Evolutionary conservation across 2,888 invertebrate genomes (phyloP).

Genomic region (Phalangium opilio): DNA sequence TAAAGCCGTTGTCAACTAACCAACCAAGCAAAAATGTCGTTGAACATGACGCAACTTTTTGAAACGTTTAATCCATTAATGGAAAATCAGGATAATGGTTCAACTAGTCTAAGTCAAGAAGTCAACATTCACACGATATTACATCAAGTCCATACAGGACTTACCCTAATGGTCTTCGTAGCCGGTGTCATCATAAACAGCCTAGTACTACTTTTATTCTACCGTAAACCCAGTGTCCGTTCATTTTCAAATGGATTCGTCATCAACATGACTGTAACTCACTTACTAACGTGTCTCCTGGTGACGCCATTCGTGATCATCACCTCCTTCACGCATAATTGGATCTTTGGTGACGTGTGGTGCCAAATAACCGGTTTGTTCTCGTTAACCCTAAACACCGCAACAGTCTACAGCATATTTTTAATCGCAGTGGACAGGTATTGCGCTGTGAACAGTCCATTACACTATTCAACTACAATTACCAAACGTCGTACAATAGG

Average conservation of each 20-base stretch:
- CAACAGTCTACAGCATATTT: constrained; percentile 45
- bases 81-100: too few relatives aligned
- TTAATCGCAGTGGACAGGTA: constrained; percentile 49
- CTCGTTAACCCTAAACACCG: constrained; percentile 40
- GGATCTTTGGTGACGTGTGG: constrained; percentile 26
- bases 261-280: constrained; percentile 40
- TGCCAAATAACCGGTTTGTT: constrained; percentile 46
- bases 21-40: too few relatives aligned
- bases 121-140: constrained; percentile 1
- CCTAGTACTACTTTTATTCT: constrained; percentile 55
- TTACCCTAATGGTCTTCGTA: constrained; percentile 35
- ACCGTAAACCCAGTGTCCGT: constrained; percentile 51
- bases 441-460: constrained; percentile 47
- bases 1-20: too few relatives aligned
- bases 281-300: constrained; percentile 34
- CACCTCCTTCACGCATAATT: constrained; percentile 27
- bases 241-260: constrained; percentile 56
- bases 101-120: too few relatives aligned
- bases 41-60: too few relatives aligned
- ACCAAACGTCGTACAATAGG: constrained; percentile 33
- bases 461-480: constrained; percentile 43
- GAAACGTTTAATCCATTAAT: too few relatives aligned
- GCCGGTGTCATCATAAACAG: constrained; percentile 55
- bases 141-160: constrained; percentile 7
- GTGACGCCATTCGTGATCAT: constrained; percentile 34